Evolutionary conservation across 2,113 vertebrate genomes (phyloP).

Genomic region (Martes martes): DNA sequence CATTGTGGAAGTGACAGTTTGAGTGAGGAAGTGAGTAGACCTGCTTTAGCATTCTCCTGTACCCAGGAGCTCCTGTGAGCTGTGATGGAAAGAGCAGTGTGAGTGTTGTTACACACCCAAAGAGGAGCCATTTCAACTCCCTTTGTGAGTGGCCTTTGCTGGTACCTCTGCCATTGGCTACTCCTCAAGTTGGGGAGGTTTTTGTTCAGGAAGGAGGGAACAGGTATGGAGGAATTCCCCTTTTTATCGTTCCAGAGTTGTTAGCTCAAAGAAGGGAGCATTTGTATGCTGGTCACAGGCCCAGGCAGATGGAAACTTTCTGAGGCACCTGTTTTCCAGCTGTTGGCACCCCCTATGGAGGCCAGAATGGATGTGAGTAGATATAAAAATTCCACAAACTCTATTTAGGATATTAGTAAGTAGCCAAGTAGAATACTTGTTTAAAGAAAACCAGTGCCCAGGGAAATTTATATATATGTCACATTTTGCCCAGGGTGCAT

Average conservation of each 20-base stretch:
- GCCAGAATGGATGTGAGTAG: conserved; percentile 38
- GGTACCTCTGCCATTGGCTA: not conserved
- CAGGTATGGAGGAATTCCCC: not conserved
- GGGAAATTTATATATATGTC: conserved; percentile 54
- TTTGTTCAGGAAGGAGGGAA: not conserved
- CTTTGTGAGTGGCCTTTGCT: not conserved
- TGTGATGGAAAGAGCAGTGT: not conserved
- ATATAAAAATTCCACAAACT: conserved; percentile 40
- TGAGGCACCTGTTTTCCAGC: conserved; percentile 66
- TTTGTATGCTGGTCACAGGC: conserved; percentile 58
- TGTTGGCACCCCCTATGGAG: conserved; percentile 54
- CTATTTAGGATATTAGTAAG: conserved; percentile 51
- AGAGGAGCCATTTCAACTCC: not conserved
- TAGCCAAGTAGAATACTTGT: conserved; percentile 57
- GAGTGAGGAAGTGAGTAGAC: not conserved
- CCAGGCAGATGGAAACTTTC: conserved; percentile 62
- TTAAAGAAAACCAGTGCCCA: conserved; percentile 51
- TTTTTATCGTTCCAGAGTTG: not conserved
- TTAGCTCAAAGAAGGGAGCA: not conserved
- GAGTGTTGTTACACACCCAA: not conserved
- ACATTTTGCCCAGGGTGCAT: conserved; percentile 14
- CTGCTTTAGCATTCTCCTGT: not conserved
- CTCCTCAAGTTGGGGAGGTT: not conserved
- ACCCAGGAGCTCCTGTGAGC: not conserved
- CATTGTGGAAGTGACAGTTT: not conserved